Conservation (phyloP, 2,797 vertebrate species). For the Rhabdomys pumilio region DNA sequence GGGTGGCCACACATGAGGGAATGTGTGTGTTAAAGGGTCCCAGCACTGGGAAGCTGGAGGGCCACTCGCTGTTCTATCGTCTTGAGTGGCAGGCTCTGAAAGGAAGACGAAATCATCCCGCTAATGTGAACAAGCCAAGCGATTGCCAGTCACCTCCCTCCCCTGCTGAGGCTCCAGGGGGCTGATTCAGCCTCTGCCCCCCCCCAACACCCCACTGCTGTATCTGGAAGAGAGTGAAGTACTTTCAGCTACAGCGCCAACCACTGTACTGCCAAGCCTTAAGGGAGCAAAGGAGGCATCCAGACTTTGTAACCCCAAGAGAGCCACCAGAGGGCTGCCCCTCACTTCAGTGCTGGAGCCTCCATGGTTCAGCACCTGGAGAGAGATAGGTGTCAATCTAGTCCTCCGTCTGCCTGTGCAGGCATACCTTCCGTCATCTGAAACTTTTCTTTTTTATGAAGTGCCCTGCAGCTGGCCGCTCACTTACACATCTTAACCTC, state of each 20-base stretch:
- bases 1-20: not conserved
- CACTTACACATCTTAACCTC: constrained; percentile 74
- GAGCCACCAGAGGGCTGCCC: not conserved
- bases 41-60: not conserved
- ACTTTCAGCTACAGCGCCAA: not conserved
- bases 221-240: not conserved
- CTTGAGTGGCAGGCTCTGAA: not conserved
- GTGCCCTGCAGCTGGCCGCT: constrained; percentile 50
- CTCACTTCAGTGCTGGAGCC: not conserved
- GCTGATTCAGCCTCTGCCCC: accelerated
- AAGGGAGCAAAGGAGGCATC: not conserved
- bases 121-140: not conserved
- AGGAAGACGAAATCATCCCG: not conserved
- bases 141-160: accelerated
- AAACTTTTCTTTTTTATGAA: constrained; percentile 71
- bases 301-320: not conserved
- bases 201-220: not conserved
- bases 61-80: not conserved
- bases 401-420: accelerated
- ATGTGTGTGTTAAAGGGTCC: not conserved
- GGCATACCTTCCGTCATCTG: not conserved
- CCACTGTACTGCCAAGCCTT: not conserved
- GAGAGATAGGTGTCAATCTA: too few relatives aligned
- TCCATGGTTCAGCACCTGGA: not conserved
- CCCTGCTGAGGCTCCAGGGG: not conserved